phyloP scores from a whole-genome alignment of 1,140 invertebrate species.

The Venustaconcha ellipsiformis region DNA sequence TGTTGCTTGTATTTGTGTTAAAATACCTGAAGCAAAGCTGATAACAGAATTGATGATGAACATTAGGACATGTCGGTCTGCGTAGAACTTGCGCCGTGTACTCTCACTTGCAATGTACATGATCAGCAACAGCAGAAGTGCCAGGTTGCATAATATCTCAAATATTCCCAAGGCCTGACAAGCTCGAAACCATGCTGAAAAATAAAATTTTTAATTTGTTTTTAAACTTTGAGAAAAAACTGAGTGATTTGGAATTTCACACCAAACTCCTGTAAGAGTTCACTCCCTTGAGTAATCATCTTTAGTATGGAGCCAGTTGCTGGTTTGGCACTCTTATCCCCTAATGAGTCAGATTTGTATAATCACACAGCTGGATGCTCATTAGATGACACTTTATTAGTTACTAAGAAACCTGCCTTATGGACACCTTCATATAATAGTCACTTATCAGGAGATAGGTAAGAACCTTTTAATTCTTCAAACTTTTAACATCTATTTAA shows the following conservation, averaged over 20 bases:
- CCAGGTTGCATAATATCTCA: constrained; percentile 45
- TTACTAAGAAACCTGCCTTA: too few relatives aligned
- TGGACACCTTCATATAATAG: too few relatives aligned
- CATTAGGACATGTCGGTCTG: constrained; percentile 38
- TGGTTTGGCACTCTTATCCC: too few relatives aligned
- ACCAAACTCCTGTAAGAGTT: too few relatives aligned
- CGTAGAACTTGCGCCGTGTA: constrained; percentile 33
- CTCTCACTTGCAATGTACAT: constrained; percentile 32
- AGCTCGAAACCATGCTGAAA: constrained; percentile 91
- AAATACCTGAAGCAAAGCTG: constrained; percentile 47
- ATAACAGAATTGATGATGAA: constrained; percentile 46
- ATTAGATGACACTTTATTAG: too few relatives aligned
- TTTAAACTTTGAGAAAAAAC: not conserved
- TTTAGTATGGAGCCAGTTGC: too few relatives aligned
- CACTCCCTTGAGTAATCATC: too few relatives aligned
- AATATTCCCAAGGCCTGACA: constrained; percentile 89
- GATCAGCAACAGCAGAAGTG: constrained; percentile 33
- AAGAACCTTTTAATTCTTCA: too few relatives aligned
- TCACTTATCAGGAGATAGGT: too few relatives aligned
- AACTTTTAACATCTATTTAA: too few relatives aligned
- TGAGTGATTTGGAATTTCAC: not conserved
- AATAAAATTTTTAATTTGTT: constrained; percentile 44
- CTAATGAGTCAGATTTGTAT: too few relatives aligned
- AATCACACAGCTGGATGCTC: too few relatives aligned
- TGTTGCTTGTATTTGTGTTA: not conserved